Evolutionary conservation across 2,113 vertebrate species (phyloP), one percentile per base, ranked within the genome.

Genomic region (Pitta sordida): DNA sequence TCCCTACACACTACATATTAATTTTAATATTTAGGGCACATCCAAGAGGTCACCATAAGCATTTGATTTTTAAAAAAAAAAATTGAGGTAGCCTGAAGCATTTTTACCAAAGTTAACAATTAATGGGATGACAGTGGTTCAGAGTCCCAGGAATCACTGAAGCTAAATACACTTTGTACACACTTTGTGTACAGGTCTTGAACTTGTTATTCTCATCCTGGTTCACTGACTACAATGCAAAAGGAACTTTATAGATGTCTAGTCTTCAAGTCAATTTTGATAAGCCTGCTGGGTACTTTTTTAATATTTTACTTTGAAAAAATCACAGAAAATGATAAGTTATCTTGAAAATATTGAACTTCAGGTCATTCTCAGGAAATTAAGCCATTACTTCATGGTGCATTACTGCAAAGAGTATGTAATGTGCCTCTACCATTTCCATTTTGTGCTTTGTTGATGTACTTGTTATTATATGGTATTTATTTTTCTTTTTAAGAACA

Each of bases 51-150:
- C n/a, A 62, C 14, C 46, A 11, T 5, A 74, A 62, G 15, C 26
- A 65, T 56, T 80, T 64, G 60, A 7, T 46, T 21, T 77, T 65
- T 37, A 27, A 46, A 39, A 62, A 60, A 60, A 19, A 10, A n/a
- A 39, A 88, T 93, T 86, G 27, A 49, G 76, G 7, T 53, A 77
- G 19, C 11, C 32, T 82, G 24, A 76, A 91, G 75, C 70, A 41
- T 59, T 67, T 77, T 90, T 89, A 89, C 37, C n/a, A 46, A 91
- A 91, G 95, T 97, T 97, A 97, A 97, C 87, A 91, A 93, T 97
- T 98, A 97, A 97, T 92, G 67, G 24, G 37, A 77, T 65, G 64
- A 86, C 48, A 93, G 59, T 30, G n/a, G 77, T 95, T 83, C 83
- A 95, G 92, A 96, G 96, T 97, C 93, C 94, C 92, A 90, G 83